A percentile compares a stretch with the other conserved stretches of the same genome.
These are phyloP conservation scores for Nymphalis io DNA, from an alignment of 1,140 invertebrate species.

Conservation along the genomic window DNA sequence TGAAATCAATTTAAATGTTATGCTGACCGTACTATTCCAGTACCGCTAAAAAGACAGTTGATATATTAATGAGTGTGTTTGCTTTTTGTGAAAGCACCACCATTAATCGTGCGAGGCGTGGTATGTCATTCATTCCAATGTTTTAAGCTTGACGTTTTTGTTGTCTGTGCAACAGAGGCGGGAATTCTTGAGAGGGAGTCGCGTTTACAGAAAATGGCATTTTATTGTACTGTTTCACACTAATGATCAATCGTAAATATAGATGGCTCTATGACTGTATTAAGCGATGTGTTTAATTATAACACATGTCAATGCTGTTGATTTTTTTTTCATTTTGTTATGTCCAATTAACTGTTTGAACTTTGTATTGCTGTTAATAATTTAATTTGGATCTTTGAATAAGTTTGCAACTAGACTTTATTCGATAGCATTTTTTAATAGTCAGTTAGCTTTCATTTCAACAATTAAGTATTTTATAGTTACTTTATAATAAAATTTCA, in stretches of 20 bases:
- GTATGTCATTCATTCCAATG: constrained; percentile 80
- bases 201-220: constrained; percentile 16
- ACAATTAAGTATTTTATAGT: too few relatives aligned
- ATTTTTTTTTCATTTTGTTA: background rate
- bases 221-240: constrained; percentile 4
- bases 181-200: constrained; percentile 14
- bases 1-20: constrained; percentile 39
- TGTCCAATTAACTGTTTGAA: too few relatives aligned
- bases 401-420: too few relatives aligned
- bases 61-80: constrained; percentile 79
- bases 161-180: constrained; percentile 10
- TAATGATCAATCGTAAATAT: constrained; percentile 19
- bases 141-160: constrained; percentile 76
- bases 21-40: constrained; percentile 61
- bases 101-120: constrained; percentile 77
- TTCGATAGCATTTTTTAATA: too few relatives aligned
- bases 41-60: constrained; percentile 76
- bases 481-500: too few relatives aligned
- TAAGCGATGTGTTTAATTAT: background rate
- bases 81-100: constrained; percentile 72
- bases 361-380: too few relatives aligned
- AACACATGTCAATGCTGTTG: background rate
- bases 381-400: too few relatives aligned
- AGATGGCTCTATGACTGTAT: background rate
- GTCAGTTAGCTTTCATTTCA: too few relatives aligned